phyloP scores from a whole-genome alignment of 2,113 vertebrate genomes.

The Boulengeromyrus knoepffleri region DNA sequence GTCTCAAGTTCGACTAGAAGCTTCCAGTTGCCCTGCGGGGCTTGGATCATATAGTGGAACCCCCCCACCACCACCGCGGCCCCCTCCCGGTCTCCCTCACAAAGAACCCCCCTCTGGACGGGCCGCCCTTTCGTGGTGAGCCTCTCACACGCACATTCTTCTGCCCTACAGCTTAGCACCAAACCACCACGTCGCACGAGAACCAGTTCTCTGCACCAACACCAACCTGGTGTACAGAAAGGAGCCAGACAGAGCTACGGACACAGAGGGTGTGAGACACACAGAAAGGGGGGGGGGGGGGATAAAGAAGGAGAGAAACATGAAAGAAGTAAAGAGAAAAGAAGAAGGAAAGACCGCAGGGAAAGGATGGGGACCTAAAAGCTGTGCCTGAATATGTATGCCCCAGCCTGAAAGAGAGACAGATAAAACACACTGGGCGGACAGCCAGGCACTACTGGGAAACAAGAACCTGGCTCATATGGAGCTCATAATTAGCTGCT shows the following conservation, averaged over 20 bases:
- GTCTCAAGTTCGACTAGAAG: neutral
- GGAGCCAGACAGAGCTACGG: neutral
- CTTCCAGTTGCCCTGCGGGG: neutral
- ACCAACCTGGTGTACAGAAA: neutral
- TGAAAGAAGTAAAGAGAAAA: neutral
- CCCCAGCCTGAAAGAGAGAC: neutral
- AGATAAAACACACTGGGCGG: neutral
- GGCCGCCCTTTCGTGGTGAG: conserved; percentile 13
- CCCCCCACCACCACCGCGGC: neutral
- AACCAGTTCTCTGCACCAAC: neutral
- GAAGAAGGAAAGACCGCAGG: neutral
- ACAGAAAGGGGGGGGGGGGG: neutral
- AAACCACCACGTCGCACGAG: neutral
- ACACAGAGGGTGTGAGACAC: neutral
- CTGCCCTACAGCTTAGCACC: neutral
- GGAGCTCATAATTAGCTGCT: conserved; percentile 11
- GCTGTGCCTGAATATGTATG: neutral
- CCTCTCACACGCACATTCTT: conserved; percentile 15
- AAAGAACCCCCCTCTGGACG: conserved; percentile 9
- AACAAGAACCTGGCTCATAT: neutral
- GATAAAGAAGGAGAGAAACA: neutral
- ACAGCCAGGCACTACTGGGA: neutral
- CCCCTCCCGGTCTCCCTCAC: conserved; percentile 20
- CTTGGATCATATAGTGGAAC: neutral
- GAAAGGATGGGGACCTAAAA: neutral